Conservation (phyloP, 2,888 invertebrate species). For the Melinaea menophilus region DNA sequence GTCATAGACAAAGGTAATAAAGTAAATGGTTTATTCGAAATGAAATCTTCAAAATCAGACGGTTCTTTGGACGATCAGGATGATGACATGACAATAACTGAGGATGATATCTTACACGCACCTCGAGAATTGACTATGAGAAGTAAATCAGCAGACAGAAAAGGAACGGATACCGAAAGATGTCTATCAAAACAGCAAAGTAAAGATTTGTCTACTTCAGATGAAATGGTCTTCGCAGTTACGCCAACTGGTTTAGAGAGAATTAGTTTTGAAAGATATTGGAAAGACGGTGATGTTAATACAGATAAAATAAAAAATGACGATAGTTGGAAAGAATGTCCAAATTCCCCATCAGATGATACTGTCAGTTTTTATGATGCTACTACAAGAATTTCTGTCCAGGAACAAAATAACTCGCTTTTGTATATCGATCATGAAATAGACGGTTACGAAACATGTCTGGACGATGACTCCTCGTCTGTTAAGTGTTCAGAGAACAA, state of each 20-base stretch:
- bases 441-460: constrained; percentile 80
- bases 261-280: constrained; percentile 73
- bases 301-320: constrained; percentile 61
- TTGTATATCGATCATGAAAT: constrained; percentile 73
- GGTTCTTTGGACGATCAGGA: constrained; percentile 68
- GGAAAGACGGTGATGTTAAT: constrained; percentile 60
- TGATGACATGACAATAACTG: constrained; percentile 73
- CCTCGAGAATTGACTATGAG: constrained; percentile 64
- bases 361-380: constrained; percentile 53
- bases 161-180: constrained; percentile 42
- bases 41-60: constrained; percentile 64
- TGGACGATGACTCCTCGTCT: constrained; percentile 77
- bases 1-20: constrained; percentile 39
- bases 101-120: constrained; percentile 61
- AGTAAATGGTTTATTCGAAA: constrained; percentile 51
- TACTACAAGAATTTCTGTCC: constrained; percentile 59
- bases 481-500: constrained; percentile 56
- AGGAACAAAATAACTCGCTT: constrained; percentile 61
- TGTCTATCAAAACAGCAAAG: constrained; percentile 69
- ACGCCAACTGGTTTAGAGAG: constrained; percentile 73
- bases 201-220: constrained; percentile 73
- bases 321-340: constrained; percentile 68
- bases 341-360: constrained; percentile 58
- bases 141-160: constrained; percentile 54
- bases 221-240: constrained; percentile 76